These are phyloP conservation scores for Nomada goodeniana DNA, from an alignment of 2,888 invertebrate genomes.

Conservation along the genomic window DNA sequence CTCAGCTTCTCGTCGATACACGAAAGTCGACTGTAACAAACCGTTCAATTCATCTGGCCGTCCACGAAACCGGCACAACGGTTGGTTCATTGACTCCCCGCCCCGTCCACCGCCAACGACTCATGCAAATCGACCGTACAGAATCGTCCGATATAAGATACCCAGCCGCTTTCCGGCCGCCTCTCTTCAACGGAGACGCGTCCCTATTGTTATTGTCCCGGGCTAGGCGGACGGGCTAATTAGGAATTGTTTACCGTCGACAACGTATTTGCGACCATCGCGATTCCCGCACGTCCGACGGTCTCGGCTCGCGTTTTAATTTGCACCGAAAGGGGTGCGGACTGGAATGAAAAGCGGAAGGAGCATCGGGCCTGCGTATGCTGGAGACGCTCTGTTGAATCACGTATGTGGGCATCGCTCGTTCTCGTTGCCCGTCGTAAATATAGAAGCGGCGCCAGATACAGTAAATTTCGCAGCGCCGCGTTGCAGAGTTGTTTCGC, in stretches of 20 bases:
- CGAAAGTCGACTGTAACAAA: too few species aligned
- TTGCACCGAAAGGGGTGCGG: constrained; percentile 60
- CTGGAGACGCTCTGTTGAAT: constrained; percentile 56
- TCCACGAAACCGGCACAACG: too few species aligned
- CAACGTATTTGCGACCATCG: constrained; percentile 52
- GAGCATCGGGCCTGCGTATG: constrained; percentile 46
- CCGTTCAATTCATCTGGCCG: too few species aligned
- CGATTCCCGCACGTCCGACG: constrained; percentile 57
- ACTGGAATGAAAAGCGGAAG: constrained; percentile 69
- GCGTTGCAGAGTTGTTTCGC: constrained; percentile 51
- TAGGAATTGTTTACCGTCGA: constrained; percentile 65
- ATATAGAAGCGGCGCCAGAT: constrained; percentile 73
- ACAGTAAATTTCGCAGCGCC: constrained; percentile 68
- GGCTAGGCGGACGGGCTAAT: constrained; percentile 50
- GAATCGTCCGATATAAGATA: constrained; percentile 22
- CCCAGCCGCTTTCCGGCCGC: not conserved
- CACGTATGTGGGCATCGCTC: constrained; percentile 64
- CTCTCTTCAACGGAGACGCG: constrained; percentile 3
- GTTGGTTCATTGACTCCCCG: too few species aligned
- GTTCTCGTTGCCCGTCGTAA: constrained; percentile 68
- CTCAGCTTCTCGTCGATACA: too few species aligned
- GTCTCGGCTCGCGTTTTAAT: constrained; percentile 66
- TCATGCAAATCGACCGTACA: not conserved
- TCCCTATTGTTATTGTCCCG: constrained; percentile 43
- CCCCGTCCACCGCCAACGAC: not conserved